A percentile compares a stretch with the other conserved stretches of the same genome.
These are phyloP conservation scores for Cyclophora albipunctata DNA, from an alignment of 2,888 invertebrate species.

Conservation along the genomic window DNA sequence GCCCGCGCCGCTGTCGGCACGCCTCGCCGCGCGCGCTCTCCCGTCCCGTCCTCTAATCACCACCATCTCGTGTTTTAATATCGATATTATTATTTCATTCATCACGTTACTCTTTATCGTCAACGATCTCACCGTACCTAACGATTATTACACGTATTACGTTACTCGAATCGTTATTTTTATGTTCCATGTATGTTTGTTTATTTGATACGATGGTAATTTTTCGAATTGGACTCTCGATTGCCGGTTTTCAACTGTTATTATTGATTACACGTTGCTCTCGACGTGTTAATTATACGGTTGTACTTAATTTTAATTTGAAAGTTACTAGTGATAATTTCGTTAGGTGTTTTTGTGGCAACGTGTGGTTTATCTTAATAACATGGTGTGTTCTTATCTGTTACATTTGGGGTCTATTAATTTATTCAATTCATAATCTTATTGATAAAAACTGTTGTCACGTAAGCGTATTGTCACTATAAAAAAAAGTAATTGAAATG, in stretches of 20 bases:
- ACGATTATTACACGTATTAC: constrained; percentile 68
- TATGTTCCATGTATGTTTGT: constrained; percentile 55
- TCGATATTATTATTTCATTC: constrained; percentile 67
- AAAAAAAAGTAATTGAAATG: too few relatives aligned
- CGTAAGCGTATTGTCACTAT: too few relatives aligned
- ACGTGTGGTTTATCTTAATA: constrained; percentile 27
- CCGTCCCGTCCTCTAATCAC: constrained; percentile 47
- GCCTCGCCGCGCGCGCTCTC: constrained; percentile 40
- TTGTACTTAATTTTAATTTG: constrained; percentile 56
- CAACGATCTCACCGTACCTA: constrained; percentile 59
- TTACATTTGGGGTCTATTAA: constrained; percentile 5
- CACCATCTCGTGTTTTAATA: constrained; percentile 58
- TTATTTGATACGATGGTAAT: constrained; percentile 54
- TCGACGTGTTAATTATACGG: constrained; percentile 59
- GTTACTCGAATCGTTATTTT: constrained; percentile 62
- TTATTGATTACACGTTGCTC: constrained; percentile 63
- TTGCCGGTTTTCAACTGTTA: constrained; percentile 49
- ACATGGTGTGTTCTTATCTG: constrained; percentile 17
- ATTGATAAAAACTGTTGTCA: too few relatives aligned
- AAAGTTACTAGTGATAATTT: constrained; percentile 34
- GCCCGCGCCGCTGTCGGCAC: constrained; percentile 46
- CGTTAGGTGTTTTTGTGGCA: constrained; percentile 16
- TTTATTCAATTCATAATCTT: constrained; percentile 9
- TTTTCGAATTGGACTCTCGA: constrained; percentile 48
- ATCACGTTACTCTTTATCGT: constrained; percentile 64